phyloP scores from a whole-genome alignment of 2,797 vertebrate species.

The Falco biarmicus region DNA sequence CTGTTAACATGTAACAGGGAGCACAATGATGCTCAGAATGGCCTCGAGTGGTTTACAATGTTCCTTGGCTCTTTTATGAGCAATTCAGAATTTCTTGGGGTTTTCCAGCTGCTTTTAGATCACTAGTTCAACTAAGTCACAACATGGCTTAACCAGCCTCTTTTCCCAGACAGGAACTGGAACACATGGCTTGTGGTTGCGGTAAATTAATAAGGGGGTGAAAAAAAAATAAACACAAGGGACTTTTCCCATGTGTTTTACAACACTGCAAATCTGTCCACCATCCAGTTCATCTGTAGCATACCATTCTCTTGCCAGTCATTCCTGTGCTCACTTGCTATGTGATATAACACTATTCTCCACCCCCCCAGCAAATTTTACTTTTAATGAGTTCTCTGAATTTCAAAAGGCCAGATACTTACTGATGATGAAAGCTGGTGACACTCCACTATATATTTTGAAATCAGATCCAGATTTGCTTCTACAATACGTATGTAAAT shows the following conservation, averaged over 20 bases:
- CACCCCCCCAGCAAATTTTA: neutral
- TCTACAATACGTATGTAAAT: conserved; percentile 8
- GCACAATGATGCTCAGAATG: neutral
- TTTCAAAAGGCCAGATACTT: neutral
- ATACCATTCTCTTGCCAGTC: conserved; percentile 2
- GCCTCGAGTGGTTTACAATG: conserved; percentile 42
- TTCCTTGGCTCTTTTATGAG: conserved; percentile 55
- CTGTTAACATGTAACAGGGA: conserved; percentile 15
- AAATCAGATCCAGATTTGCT: conserved; percentile 6
- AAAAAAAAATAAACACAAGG: conserved; percentile 59
- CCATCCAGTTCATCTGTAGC: conserved; percentile 63
- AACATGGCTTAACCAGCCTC: conserved; percentile 9
- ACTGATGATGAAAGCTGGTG: neutral
- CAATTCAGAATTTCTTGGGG: conserved; percentile 69
- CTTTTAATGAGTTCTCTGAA: neutral
- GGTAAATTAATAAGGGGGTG: conserved; percentile 71
- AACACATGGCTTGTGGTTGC: conserved; percentile 67
- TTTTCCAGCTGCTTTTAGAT: conserved; percentile 69
- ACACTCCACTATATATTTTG: neutral
- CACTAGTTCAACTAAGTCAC: neutral
- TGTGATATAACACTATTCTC: neutral
- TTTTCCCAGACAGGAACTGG: conserved; percentile 72
- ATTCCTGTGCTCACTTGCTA: neutral
- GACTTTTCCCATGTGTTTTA: conserved; percentile 67
- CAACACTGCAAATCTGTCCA: conserved; percentile 58